phyloP scores from a whole-genome alignment of 2,113 vertebrate species.

The Oreocharis arfaki region DNA sequence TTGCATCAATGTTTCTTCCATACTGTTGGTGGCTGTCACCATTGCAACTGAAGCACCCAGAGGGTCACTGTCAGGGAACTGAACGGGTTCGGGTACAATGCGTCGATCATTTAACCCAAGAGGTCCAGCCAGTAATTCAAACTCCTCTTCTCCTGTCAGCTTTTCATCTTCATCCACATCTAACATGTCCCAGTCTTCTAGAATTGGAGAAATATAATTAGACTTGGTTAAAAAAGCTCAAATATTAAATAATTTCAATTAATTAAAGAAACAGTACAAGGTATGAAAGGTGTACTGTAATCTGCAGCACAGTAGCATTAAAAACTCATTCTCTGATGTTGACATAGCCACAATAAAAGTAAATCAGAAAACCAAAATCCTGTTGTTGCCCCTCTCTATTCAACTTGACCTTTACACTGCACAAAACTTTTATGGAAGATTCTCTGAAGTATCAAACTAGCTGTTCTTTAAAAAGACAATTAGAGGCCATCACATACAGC shows the following conservation, averaged over 20 bases:
- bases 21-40: constrained; percentile 97
- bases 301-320: not conserved
- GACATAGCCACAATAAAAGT: not conserved
- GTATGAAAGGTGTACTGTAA: not conserved
- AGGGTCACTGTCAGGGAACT: constrained; percentile 95
- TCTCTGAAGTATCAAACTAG: not conserved
- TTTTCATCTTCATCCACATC: constrained; percentile 95
- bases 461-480: not conserved
- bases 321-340: not conserved
- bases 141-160: constrained; percentile 94
- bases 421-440: not conserved
- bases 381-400: not conserved
- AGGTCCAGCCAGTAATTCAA: constrained; percentile 90
- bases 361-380: not conserved
- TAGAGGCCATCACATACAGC: not conserved
- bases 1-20: constrained; percentile 96
- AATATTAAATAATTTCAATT: not conserved
- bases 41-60: constrained; percentile 94
- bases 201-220: not conserved
- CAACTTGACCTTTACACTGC: not conserved
- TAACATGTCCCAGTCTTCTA: constrained; percentile 99
- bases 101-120: constrained; percentile 89
- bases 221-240: not conserved
- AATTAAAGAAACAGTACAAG: not conserved
- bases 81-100: constrained; percentile 91